Conservation (phyloP, 2,888 invertebrate genomes). For the Protonemura montana region DNA sequence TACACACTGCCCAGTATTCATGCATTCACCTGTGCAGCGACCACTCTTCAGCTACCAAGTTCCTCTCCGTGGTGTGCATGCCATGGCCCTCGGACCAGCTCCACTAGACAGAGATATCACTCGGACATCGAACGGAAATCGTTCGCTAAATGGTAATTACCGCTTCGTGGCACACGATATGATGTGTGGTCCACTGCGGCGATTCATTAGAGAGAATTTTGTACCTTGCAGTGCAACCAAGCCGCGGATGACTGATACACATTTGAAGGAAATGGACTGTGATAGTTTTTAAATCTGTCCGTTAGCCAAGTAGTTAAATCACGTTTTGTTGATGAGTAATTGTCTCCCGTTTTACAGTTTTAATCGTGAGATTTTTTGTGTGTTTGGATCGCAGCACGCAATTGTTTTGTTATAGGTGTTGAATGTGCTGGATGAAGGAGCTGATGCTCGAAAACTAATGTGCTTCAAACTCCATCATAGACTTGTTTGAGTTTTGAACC, state of each 20-base stretch:
- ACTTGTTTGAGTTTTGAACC: no score
- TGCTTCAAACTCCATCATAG: neutral
- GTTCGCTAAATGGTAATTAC: slow-evolving; percentile 1
- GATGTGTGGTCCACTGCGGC: neutral
- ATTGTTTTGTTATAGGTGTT: neutral
- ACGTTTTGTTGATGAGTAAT: neutral
- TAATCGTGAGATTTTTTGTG: neutral
- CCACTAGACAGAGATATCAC: neutral
- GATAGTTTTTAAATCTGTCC: neutral
- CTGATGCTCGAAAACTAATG: neutral
- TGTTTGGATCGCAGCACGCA: neutral
- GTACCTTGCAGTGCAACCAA: neutral
- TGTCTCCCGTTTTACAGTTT: neutral
- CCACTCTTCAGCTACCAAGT: no score
- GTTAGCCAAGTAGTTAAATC: neutral
- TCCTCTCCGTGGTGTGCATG: no score
- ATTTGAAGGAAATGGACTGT: neutral
- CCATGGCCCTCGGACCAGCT: no score
- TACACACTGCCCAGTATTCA: no score
- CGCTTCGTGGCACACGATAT: neutral
- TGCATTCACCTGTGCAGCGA: no score
- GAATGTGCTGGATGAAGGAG: neutral
- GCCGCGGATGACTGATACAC: neutral
- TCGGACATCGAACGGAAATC: neutral
- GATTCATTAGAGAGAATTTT: neutral